Evolutionary conservation across 2,797 vertebrate genomes (phyloP), one percentile per base, ranked within the genome.

Genomic region (Podargus strigoides): DNA sequence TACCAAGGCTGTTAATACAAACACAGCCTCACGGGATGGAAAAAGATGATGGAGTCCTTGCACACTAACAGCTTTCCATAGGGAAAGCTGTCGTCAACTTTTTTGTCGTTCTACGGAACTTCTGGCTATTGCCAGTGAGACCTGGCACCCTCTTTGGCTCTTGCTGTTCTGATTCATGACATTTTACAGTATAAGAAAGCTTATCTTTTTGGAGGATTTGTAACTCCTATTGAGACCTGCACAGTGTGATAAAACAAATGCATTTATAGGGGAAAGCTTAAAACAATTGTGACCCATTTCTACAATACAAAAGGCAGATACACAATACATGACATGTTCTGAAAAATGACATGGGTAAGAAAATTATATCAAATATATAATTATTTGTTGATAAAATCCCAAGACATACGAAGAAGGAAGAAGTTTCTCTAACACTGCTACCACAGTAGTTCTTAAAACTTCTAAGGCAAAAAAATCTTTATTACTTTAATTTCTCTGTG

Each of bases 11-110:
- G 9, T 46, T 87, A 64, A 47, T 30, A 47, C 10, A 74, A 60
- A 39, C 12, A 19, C 5, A 1, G 58, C 22, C 37, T 77, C 70
- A 55, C 34, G 63, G n/a, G 28, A 44, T 26, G 24, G 30, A 87
- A 86, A 70, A 62, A 3, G 12, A 41, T 1, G 11, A 17, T 10
- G 0, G 1, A 26, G 12, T 28, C 12, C 7, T 10, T 77, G 16
- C 32, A 30, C 9, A 7, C 9, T 52, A 28, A 47, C 44, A 62
- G 21, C 20, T 79, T 93, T 76, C 60, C 44, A 76, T 2, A 66
- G 27, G 30, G 24, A 34, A 67, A 73, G 22, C 11, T 55, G 34
- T 41, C 44, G 22, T 23, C 14, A 59, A 27, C 28, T 70, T 78
- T n/a, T 53, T 58, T 4, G 1, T 42, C 74, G n/a, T 46, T 50